A percentile compares a stretch with the other conserved stretches of the same genome.
These are phyloP conservation scores for Misgurnus anguillicaudatus DNA, from an alignment of 2,113 vertebrate species.

Conservation along the genomic window DNA sequence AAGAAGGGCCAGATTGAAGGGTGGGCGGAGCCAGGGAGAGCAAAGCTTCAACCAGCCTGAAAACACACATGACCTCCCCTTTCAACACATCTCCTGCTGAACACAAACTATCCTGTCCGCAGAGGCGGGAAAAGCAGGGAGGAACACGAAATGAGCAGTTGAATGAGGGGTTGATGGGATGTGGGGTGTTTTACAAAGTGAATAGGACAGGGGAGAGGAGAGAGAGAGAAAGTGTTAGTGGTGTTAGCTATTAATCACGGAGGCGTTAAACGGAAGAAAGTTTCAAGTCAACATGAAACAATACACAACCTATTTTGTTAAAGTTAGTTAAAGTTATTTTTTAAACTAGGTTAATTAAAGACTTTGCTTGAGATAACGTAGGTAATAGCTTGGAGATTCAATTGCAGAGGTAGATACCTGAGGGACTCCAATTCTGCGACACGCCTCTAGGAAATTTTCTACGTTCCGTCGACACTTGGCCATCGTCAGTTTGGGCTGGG, in stretches of 20 bases:
- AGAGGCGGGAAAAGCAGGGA: conserved; percentile 73
- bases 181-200: conserved; percentile 1
- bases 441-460: conserved; percentile 98
- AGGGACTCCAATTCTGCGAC: conserved; percentile 93
- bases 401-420: conserved; percentile 78
- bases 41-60: conserved; percentile 79
- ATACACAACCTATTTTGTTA: background rate
- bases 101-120: conserved; percentile 87
- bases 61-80: conserved; percentile 58
- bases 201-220: conserved; percentile 26
- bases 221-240: conserved; percentile 46
- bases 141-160: conserved; percentile 74
- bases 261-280: background rate
- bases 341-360: background rate
- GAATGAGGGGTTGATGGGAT: conserved; percentile 26
- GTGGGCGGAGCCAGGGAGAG: conserved; percentile 82
- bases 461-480: conserved; percentile 97
- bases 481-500: conserved; percentile 97
- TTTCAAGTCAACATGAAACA: conserved; percentile 4
- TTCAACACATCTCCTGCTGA: conserved; percentile 74
- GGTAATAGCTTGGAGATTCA: background rate
- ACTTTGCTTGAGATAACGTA: background rate
- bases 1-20: conserved; percentile 72
- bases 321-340: background rate
- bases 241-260: conserved; percentile 12